A percentile compares a stretch with the other conserved stretches of the same genome.
These are phyloP conservation scores for Epirrhoe alternata DNA, from an alignment of 2,888 invertebrate genomes.

Conservation along the genomic window DNA sequence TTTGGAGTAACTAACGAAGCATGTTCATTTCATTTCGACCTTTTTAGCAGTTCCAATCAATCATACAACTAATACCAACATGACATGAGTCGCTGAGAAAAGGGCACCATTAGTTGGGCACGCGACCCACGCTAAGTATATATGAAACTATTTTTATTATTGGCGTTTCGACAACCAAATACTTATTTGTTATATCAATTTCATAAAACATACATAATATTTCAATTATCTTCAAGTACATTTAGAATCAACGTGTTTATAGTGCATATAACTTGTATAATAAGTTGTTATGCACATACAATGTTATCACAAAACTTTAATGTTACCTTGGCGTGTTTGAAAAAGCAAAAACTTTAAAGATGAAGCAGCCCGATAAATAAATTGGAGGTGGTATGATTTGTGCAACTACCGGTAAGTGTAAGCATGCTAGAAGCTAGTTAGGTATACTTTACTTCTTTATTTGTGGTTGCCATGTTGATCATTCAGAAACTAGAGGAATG, in stretches of 20 bases:
- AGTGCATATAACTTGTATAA: not conserved
- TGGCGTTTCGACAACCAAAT: not conserved
- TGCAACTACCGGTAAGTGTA: conserved; percentile 39
- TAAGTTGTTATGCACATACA: not conserved
- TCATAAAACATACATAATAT: too few species aligned
- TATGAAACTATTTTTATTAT: not conserved
- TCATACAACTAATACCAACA: conserved; percentile 40
- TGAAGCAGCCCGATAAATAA: conserved; percentile 53
- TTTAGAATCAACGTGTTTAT: too few species aligned
- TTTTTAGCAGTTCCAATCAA: conserved; percentile 34
- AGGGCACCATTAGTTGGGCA: conserved; percentile 42
- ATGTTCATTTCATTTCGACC: not conserved
- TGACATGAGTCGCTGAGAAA: conserved; percentile 37
- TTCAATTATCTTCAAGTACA: too few species aligned
- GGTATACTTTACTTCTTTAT: conserved; percentile 24
- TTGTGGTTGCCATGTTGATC: conserved; percentile 6
- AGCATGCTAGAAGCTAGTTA: conserved; percentile 43
- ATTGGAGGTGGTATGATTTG: conserved; percentile 54
- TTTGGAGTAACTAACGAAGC: not conserved
- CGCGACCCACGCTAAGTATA: conserved; percentile 47
- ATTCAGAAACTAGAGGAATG: not conserved
- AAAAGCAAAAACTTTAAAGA: conserved; percentile 58
- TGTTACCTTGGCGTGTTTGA: conserved; percentile 66
- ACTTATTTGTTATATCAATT: not conserved
- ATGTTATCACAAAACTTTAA: conserved; percentile 57